Conservation (phyloP, 2,797 vertebrate species). For the Ptychobarbus kaznakovi region DNA sequence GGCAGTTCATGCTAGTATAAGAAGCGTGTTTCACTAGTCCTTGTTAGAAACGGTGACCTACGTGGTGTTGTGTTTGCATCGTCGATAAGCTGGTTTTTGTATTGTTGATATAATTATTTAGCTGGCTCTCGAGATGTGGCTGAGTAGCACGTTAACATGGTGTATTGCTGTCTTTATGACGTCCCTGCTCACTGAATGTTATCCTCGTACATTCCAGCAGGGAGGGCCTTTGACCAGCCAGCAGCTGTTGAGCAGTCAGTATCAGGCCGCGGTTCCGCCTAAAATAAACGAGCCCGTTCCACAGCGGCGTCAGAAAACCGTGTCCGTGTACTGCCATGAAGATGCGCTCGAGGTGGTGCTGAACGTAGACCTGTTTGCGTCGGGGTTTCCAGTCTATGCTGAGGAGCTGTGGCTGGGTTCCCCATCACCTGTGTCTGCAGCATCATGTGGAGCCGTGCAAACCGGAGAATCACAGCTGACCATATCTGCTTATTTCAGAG, state of each 20-base stretch:
- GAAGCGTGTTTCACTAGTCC: background rate
- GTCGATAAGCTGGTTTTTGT: background rate
- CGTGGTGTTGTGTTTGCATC: background rate
- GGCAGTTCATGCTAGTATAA: no score
- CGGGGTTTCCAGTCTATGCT: slow-evolving; percentile 63
- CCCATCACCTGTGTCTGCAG: background rate
- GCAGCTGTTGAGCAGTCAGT: background rate
- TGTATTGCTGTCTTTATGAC: background rate
- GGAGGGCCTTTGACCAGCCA: background rate
- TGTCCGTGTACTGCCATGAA: slow-evolving; percentile 67
- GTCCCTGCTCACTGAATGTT: background rate
- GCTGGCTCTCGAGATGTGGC: background rate
- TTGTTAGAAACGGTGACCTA: background rate
- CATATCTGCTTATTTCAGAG: slow-evolving; percentile 60
- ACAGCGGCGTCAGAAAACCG: background rate
- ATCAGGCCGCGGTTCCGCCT: background rate
- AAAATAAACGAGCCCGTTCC: background rate
- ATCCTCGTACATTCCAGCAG: background rate
- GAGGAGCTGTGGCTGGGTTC: slow-evolving; percentile 68
- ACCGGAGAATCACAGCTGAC: slow-evolving; percentile 63
- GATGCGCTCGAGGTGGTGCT: slow-evolving; percentile 69
- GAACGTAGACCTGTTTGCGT: slow-evolving; percentile 69
- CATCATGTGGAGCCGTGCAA: slow-evolving; percentile 59
- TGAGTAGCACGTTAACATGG: background rate
- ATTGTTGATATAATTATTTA: background rate